Percentiles rank a stretch among this genome's conserved stretches.
phyloP scores from a whole-genome alignment of 1,140 invertebrate species.

The Sesamia nonagrioides region DNA sequence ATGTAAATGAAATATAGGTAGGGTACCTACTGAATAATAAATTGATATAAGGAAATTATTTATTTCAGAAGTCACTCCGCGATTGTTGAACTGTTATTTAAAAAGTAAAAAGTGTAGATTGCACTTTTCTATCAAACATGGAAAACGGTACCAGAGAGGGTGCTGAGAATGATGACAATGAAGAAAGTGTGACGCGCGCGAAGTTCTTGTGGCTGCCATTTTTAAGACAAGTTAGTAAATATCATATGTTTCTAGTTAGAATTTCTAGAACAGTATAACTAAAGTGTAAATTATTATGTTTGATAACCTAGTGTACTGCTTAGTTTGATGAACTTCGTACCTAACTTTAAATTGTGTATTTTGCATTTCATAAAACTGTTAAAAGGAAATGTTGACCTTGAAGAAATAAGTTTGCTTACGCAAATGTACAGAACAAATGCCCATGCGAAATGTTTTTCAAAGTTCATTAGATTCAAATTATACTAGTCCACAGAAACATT shows the following conservation, averaged over 20 bases:
- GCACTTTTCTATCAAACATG: not conserved
- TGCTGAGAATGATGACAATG: not conserved
- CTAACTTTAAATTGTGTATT: not conserved
- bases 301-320: not conserved
- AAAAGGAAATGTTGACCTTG: not conserved
- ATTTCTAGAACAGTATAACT: not conserved
- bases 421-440: no score
- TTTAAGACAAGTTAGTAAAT: constrained; percentile 45
- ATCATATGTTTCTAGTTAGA: not conserved
- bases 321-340: not conserved
- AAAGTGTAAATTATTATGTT: constrained; percentile 8
- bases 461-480: no score
- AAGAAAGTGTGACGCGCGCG: not conserved
- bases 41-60: not conserved
- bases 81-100: not conserved
- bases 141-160: not conserved
- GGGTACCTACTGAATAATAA: no score
- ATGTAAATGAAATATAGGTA: not conserved
- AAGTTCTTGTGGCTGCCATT: constrained; percentile 31
- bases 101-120: not conserved
- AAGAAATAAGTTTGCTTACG: not conserved
- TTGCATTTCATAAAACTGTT: no score
- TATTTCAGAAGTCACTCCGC: constrained; percentile 24
- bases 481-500: no score
- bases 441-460: no score